Base-by-base conservation (phyloP, 2,797 vertebrate genomes). In the Smutsia gigantea region DNA sequence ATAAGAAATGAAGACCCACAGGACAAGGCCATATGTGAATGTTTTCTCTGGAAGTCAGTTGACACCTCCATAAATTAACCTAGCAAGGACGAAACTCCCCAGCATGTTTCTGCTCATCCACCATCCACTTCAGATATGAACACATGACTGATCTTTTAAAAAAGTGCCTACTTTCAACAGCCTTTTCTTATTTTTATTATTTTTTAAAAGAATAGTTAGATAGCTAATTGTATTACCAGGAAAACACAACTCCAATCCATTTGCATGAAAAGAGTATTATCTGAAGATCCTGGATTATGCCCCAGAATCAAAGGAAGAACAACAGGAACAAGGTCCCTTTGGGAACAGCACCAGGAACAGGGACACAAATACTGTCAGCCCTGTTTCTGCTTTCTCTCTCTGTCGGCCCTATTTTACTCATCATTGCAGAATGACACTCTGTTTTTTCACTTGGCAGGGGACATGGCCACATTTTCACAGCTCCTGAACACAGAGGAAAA, bases 401-500 rank as follows among this genome's bases (percentile, higher is more conserved):
- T 6, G 42, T 63, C 57, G 39, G 25, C 29, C 42, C 87, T n/a
- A 4, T 46, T 93, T 64, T 31, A 78, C 37, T 72, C 74, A 66
- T 25, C 46, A 19, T 42, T 75, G 66, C 4, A 13, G 7, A 25
- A 51, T 15, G 29, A 8, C 12, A 1, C 25, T 74, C n/a, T 2
- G 57, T 31, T 74, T 66, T 86, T 78, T 93, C 75, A 71, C 10
- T 1, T 5, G 74, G 10, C 72, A 25, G 49, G 14, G 15, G 25
- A 57, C 37, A 8, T 39, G 46, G 39, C 15, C 46, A 87, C 34
- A 69, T 87, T 72, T 85, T 64, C 77, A 93, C 59, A 75, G 75
- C 27, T 59, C 64, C 92, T 81, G 42, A 94, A 83, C 8, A 90
- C 51, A 66, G 5, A 94, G 2, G 49, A 96, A 78, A 46, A 93